Percentiles rank a stretch among this genome's conserved stretches.
phyloP scores from a whole-genome alignment of 2,113 vertebrate genomes.

The Deroptyus accipitrinus region DNA sequence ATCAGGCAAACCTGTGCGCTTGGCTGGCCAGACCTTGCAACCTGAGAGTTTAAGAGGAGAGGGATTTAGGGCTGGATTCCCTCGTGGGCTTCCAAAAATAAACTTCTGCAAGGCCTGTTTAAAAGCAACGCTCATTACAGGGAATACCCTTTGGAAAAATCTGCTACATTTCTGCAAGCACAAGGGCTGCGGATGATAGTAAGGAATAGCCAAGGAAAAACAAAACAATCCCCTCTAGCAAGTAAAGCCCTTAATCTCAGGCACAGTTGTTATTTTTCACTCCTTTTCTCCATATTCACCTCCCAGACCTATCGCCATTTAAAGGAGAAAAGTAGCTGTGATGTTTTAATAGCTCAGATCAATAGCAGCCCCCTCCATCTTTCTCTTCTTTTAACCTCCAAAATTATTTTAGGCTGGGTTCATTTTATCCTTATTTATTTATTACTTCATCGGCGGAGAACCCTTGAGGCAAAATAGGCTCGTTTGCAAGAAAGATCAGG shows the following conservation, averaged over 20 bases:
- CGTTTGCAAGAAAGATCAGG: constrained; percentile 61
- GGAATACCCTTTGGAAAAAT: neutral
- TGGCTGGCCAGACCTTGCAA: constrained; percentile 56
- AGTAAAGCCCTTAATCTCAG: neutral
- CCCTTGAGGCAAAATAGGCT: constrained; percentile 44
- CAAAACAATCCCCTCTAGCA: neutral
- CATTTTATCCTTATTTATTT: constrained; percentile 55
- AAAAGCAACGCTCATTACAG: neutral
- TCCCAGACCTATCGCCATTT: neutral
- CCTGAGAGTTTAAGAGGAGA: constrained; percentile 59
- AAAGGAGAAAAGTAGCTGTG: neutral
- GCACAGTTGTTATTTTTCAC: neutral
- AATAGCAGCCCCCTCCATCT: neutral
- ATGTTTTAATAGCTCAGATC: constrained; percentile 29
- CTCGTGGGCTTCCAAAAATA: constrained; percentile 71
- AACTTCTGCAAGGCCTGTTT: neutral
- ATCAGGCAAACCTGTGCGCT: neutral
- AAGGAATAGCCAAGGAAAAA: neutral
- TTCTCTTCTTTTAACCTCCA: constrained; percentile 39
- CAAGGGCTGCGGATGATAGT: neutral
- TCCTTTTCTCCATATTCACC: neutral
- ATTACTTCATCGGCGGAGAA: constrained; percentile 53
- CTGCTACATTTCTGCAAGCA: neutral
- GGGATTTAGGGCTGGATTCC: constrained; percentile 68
- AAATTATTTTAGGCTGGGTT: constrained; percentile 56